Evolutionary conservation across 2,888 invertebrate species (phyloP).

Genomic region (Antheraea assamensis): DNA sequence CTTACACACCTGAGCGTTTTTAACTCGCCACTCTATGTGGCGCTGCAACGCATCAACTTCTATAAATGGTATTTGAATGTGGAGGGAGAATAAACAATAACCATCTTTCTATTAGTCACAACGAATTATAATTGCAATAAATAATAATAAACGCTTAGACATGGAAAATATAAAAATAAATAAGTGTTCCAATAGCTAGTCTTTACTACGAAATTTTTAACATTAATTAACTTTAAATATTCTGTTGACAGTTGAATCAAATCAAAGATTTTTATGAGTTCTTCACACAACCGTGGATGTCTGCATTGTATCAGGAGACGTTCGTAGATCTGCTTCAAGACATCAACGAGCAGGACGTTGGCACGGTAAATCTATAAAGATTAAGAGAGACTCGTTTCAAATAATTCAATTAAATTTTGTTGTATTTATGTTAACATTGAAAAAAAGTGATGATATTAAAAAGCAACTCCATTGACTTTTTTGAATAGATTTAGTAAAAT

Average conservation of each 20-base stretch:
- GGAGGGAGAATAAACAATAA: too few species aligned
- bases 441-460: background rate
- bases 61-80: too few species aligned
- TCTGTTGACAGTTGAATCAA: constrained; percentile 65
- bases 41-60: too few species aligned
- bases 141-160: background rate
- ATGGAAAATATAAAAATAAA: background rate
- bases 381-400: background rate
- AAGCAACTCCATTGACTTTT: background rate
- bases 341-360: constrained; percentile 62
- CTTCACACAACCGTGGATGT: constrained; percentile 86
- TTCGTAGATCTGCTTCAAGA: constrained; percentile 72
- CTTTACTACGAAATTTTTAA: background rate
- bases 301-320: constrained; percentile 83
- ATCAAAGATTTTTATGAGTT: constrained; percentile 86
- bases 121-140: too few species aligned
- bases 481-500: background rate
- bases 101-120: too few species aligned
- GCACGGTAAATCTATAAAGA: constrained; percentile 43
- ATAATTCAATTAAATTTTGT: background rate
- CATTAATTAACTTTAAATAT: background rate
- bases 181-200: background rate
- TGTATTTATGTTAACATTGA: background rate
- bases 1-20: too few species aligned
- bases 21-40: too few species aligned